These are phyloP conservation scores for Anolis carolinensis DNA, from an alignment of 2,113 vertebrate species.

Conservation along the genomic window DNA sequence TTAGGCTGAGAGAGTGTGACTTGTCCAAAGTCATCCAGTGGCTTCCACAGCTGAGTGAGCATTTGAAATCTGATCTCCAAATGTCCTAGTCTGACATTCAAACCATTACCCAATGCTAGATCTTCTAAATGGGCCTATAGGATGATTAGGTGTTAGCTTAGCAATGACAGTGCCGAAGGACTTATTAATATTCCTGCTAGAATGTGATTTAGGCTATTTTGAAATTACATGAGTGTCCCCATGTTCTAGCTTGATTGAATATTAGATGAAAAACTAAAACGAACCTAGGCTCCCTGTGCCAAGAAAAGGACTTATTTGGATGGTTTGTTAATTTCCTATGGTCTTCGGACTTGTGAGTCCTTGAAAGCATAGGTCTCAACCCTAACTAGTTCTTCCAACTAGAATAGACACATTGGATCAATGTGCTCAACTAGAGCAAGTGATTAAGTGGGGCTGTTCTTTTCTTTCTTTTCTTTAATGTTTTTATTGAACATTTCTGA, in stretches of 20 bases:
- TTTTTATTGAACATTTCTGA: no score
- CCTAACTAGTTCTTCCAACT: no score
- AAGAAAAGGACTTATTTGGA: neutral
- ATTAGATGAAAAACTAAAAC: neutral
- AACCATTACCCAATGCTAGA: no score
- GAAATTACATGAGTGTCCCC: neutral
- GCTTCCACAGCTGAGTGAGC: no score
- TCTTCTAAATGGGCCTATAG: neutral
- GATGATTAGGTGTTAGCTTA: neutral
- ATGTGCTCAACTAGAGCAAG: no score
- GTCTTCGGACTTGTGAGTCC: neutral
- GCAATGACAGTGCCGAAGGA: neutral
- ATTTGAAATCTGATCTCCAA: no score
- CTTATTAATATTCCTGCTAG: neutral
- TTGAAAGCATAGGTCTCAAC: neutral
- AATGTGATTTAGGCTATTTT: neutral
- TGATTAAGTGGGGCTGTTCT: no score
- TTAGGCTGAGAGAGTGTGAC: no score
- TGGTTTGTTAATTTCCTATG: neutral
- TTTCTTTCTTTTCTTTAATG: no score
- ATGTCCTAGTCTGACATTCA: no score
- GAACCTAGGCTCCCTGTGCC: neutral
- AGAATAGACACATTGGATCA: no score
- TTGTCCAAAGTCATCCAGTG: no score
- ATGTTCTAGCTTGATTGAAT: neutral